These are phyloP conservation scores for Carettochelys insculpta DNA, from an alignment of 2,113 vertebrate species.

Conservation along the genomic window DNA sequence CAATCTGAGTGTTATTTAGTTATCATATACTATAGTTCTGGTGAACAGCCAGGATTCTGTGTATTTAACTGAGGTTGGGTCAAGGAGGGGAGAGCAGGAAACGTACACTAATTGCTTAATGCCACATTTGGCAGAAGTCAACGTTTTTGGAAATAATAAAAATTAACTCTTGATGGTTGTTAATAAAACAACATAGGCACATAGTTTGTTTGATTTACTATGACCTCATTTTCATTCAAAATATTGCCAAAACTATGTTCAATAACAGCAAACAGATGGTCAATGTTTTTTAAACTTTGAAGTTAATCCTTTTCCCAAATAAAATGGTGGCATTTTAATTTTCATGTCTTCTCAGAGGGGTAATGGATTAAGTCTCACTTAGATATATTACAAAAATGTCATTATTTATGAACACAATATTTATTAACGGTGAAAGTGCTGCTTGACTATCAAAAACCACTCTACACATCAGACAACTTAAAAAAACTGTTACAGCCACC, in stretches of 20 bases:
- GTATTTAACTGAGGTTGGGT: constrained; percentile 26
- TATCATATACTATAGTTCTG: constrained; percentile 3
- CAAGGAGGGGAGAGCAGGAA: constrained; percentile 22
- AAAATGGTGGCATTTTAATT: constrained; percentile 32
- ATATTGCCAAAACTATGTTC: constrained; percentile 61
- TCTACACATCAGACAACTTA: background rate
- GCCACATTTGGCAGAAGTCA: constrained; percentile 56
- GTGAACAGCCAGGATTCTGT: constrained; percentile 4
- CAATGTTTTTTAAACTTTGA: constrained; percentile 42
- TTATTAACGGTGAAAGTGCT: background rate
- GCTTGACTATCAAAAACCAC: background rate
- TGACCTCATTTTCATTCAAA: constrained; percentile 73
- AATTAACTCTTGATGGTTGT: constrained; percentile 49
- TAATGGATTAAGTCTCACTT: background rate
- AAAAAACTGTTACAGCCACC: background rate
- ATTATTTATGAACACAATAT: background rate
- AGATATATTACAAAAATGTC: background rate
- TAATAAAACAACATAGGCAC: constrained; percentile 57
- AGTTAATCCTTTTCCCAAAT: constrained; percentile 57
- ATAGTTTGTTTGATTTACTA: constrained; percentile 65
- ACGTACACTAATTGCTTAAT: constrained; percentile 62
- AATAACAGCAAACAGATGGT: constrained; percentile 63
- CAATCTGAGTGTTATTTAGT: constrained; percentile 4
- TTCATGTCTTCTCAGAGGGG: constrained; percentile 8
- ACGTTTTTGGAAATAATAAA: constrained; percentile 45